Evolutionary conservation across 2,888 invertebrate species (phyloP).

Genomic region (Melinopterus prodromus): DNA sequence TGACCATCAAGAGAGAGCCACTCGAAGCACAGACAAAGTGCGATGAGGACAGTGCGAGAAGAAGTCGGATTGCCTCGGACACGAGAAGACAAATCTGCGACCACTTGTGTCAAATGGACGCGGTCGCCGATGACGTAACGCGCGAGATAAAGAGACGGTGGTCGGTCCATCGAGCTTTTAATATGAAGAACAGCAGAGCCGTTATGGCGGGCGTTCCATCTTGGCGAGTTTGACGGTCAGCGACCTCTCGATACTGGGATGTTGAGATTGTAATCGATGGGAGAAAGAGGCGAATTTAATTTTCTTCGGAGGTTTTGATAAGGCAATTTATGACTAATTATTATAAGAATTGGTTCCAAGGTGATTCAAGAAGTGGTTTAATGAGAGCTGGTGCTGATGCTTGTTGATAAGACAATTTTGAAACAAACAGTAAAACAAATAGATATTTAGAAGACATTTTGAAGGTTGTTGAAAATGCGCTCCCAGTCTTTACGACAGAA

Average conservation of each 20-base stretch:
- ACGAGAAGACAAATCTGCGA: not conserved
- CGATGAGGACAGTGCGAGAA: not conserved
- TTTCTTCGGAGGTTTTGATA: not conserved
- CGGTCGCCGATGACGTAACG: not conserved
- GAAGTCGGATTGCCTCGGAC: not conserved
- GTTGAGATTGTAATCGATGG: not conserved
- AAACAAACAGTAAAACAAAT: too few relatives aligned
- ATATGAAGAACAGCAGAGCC: not conserved
- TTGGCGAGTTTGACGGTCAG: slow-evolving; percentile 4
- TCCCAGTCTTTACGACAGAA: too few relatives aligned
- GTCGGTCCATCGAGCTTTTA: not conserved
- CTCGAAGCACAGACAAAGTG: not conserved
- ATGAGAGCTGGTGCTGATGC: too few relatives aligned
- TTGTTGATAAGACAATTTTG: too few relatives aligned
- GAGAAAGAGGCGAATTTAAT: not conserved
- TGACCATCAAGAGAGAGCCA: not conserved
- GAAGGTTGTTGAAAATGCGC: too few relatives aligned
- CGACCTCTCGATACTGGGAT: not conserved
- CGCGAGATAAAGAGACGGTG: not conserved
- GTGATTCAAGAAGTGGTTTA: too few relatives aligned
- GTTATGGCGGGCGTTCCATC: slow-evolving; percentile 4
- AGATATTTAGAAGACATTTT: too few relatives aligned
- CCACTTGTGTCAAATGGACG: not conserved
- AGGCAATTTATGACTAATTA: not conserved
- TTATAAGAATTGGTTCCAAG: not conserved